phyloP scores from a whole-genome alignment of 2,113 vertebrate genomes.

The Nipponia nippon region DNA sequence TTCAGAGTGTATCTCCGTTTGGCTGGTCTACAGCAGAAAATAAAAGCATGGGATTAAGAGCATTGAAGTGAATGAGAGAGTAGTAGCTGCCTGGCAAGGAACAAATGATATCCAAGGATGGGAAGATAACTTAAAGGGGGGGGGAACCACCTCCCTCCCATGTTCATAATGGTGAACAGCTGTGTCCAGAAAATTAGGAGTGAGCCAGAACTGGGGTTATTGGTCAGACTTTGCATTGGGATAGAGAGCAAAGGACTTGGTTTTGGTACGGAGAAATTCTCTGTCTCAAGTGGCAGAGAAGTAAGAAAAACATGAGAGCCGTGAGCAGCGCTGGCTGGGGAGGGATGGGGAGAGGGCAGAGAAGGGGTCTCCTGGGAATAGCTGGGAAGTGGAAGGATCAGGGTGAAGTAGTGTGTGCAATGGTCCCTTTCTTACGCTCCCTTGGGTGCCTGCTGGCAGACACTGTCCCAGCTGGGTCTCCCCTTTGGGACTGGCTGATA shows the following conservation, averaged over 20 bases:
- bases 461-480: neutral
- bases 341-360: neutral
- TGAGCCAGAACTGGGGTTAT: neutral
- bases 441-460: neutral
- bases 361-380: neutral
- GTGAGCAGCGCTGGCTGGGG: neutral
- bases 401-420: neutral
- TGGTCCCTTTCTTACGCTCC: neutral
- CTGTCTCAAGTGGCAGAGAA: neutral
- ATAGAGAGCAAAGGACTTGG: neutral
- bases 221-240: neutral
- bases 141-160: neutral
- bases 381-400: fast-evolving
- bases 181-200: neutral
- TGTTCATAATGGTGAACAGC: neutral
- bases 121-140: neutral
- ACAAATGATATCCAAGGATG: neutral
- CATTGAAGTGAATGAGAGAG: neutral
- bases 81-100: neutral
- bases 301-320: neutral
- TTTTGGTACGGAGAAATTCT: neutral
- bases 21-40: neutral
- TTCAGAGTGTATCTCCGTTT: neutral
- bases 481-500: neutral
- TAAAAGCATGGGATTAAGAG: neutral